Evolutionary conservation across 2,797 vertebrate genomes (phyloP).

Genomic region (Syndactyla subalaris): DNA sequence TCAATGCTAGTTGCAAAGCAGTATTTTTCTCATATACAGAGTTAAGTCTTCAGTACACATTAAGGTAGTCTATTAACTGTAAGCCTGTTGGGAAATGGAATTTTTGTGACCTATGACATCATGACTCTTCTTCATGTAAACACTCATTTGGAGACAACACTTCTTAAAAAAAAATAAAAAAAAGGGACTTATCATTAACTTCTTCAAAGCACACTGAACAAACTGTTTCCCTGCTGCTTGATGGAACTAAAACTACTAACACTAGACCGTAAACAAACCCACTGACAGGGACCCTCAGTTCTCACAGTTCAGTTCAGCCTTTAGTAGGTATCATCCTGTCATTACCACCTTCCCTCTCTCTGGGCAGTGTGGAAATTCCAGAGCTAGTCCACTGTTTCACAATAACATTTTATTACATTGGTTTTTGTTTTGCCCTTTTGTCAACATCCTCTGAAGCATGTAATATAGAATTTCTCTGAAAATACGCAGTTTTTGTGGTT

Average conservation of each 20-base stretch:
- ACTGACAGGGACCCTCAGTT: not conserved
- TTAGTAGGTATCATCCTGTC: not conserved
- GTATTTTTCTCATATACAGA: rapidly evolving
- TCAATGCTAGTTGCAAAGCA: not conserved
- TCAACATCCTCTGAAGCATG: not conserved
- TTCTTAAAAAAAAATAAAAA: not conserved
- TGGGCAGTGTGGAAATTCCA: not conserved
- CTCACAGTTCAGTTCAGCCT: not conserved
- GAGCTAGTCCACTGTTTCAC: not conserved
- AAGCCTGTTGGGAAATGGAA: not conserved
- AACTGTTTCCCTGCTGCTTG: not conserved
- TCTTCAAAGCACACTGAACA: not conserved
- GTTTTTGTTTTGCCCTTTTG: not conserved
- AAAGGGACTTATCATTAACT: not conserved
- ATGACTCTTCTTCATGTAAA: not conserved
- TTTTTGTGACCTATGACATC: not conserved
- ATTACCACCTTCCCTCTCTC: not conserved
- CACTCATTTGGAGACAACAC: not conserved
- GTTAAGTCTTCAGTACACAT: not conserved
- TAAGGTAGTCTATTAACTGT: not conserved
- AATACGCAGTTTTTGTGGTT: not conserved
- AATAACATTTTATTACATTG: not conserved
- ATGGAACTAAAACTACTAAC: not conserved
- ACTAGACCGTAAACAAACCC: not conserved
- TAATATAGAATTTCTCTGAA: not conserved